These are phyloP conservation scores for Poeciliopsis retropinna DNA, from an alignment of 2,113 vertebrate genomes.

Conservation along the genomic window DNA sequence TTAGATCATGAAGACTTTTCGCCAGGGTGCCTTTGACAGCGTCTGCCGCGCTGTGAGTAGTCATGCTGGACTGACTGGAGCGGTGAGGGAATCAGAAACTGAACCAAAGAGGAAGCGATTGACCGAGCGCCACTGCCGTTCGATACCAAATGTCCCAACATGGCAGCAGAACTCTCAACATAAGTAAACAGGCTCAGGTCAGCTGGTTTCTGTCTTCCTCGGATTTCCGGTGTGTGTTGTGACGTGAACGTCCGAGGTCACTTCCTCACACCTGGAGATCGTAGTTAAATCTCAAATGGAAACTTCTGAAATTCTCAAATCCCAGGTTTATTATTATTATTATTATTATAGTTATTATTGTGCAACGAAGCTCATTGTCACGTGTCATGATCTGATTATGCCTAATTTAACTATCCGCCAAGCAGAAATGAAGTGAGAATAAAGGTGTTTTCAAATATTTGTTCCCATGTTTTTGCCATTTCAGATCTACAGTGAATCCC, in stretches of 20 bases:
- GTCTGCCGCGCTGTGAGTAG: neutral
- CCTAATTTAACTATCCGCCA: conserved; percentile 73
- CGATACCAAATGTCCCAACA: conserved; percentile 40
- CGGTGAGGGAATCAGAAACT: conserved; percentile 21
- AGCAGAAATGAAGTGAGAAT: conserved; percentile 65
- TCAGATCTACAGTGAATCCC: neutral
- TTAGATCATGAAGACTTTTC: conserved; percentile 17
- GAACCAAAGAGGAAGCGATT: conserved; percentile 19
- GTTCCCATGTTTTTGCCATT: conserved; percentile 47
- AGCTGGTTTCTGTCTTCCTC: conserved; percentile 12
- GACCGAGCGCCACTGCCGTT: conserved; percentile 37
- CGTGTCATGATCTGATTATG: conserved; percentile 43
- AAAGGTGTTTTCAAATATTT: conserved; percentile 43
- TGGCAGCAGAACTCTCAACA: conserved; percentile 28
- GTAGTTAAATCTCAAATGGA: neutral
- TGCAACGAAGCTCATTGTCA: conserved; percentile 55
- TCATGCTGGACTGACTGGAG: conserved; percentile 42
- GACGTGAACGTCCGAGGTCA: neutral
- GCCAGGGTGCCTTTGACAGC: conserved; percentile 2
- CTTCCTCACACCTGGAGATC: neutral
- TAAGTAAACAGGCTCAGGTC: conserved; percentile 27
- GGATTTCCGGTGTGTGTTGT: neutral
- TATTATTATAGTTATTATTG: neutral
- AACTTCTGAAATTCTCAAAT: conserved; percentile 21
- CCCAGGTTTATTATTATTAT: neutral